These are phyloP conservation scores for Elanus axillaris DNA, from an alignment of 2,113 vertebrate species.

Conservation along the genomic window DNA sequence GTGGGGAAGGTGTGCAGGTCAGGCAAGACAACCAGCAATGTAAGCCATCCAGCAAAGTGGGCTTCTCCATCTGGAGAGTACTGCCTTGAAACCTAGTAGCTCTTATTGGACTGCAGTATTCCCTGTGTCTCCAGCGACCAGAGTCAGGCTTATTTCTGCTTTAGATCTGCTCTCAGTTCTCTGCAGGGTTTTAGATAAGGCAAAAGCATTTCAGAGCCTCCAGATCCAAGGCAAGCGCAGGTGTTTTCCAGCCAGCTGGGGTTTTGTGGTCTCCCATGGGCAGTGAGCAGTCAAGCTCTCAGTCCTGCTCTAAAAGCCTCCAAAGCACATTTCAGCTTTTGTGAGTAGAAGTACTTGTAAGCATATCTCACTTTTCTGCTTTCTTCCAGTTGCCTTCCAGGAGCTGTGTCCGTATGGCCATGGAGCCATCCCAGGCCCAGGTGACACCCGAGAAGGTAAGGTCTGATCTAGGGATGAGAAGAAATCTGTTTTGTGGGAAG, in stretches of 20 bases:
- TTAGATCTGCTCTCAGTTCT: background rate
- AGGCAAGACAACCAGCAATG: background rate
- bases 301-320: background rate
- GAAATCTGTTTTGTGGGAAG: background rate
- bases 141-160: background rate
- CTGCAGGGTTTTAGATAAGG: background rate
- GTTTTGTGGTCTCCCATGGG: background rate
- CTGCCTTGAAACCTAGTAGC: background rate
- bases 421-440: constrained; percentile 80
- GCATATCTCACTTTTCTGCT: background rate
- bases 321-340: background rate
- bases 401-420: constrained; percentile 89
- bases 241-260: background rate
- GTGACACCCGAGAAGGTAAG: constrained; percentile 84
- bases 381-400: constrained; percentile 76
- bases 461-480: background rate
- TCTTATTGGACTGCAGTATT: background rate
- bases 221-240: background rate
- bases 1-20: background rate
- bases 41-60: background rate
- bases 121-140: background rate
- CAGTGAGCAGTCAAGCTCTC: background rate
- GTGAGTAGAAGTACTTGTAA: background rate
- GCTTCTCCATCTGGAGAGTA: background rate
- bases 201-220: background rate